Evolutionary conservation across 64 coral and sea anemone species (phyloP), one percentile per base, ranked within the genome.

Genomic region (Montipora sp.): DNA sequence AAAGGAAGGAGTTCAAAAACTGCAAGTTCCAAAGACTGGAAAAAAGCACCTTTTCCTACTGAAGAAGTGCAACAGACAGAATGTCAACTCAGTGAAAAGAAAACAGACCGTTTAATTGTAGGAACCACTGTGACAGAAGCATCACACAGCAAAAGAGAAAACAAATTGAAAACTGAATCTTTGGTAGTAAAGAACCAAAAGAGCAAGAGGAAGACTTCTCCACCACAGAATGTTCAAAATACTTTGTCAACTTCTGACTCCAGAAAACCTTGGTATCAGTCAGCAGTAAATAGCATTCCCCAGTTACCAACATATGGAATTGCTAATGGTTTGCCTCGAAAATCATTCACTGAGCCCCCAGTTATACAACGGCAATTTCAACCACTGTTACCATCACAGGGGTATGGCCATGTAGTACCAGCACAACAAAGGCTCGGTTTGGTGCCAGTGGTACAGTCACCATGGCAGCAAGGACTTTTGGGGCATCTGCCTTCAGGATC

Each of bases 361-460:
- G 63, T n/a, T 23, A 9, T 85, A 12, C 82, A 85, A n/a, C 66
- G 82, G 27, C 82, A 85, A 19, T 9, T 85, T 85, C 61, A 70
- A 48, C 82, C 82, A 50, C 71, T 71, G 70, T 14, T 72, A 48
- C 19, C 16, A 13, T 46, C 61, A 48, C 65, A 50, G 46, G 7
- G 45, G 8, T 72, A 70, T 68, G 66, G 82, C 10, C 82, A 72
- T 16, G 47, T 7, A 10, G 12, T 70, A 44, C 7, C 19, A 18
- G 21, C 19, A 23, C 82, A 85, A 51, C 44, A 18, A 85, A 85
- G 82, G 65, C 45, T 51, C 71, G 46, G 61, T 20, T n/a, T 85
- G n/a, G 48, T 71, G 16, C 82, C 61, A 49, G 59, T 9, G 7
- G 4, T 18, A 71, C 65, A 16, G 47, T 69, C 82, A 47, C 8